Evolutionary conservation across 2,797 vertebrate species (phyloP).

Genomic region (Xenopus petersii): DNA sequence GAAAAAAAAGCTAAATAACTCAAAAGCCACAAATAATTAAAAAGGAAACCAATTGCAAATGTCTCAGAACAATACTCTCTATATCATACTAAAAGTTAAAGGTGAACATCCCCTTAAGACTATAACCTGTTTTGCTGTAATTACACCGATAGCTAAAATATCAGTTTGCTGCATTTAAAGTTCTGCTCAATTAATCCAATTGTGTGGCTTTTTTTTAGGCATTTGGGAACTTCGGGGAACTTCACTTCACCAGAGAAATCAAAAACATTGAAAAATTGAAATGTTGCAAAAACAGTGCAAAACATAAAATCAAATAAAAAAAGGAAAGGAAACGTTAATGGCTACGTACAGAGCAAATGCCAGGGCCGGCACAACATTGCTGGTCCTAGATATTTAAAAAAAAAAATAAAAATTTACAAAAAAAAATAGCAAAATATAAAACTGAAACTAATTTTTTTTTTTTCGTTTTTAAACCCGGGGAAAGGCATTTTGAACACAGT

Average conservation of each 20-base stretch:
- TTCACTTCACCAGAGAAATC: conserved; percentile 92
- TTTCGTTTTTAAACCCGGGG: conserved; percentile 76
- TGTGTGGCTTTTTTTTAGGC: neutral
- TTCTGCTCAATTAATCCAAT: too few relatives aligned
- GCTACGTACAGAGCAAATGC: conserved; percentile 83
- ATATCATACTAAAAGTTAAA: too few relatives aligned
- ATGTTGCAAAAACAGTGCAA: conserved; percentile 98
- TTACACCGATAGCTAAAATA: too few relatives aligned
- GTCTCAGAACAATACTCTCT: too few relatives aligned
- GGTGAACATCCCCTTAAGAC: too few relatives aligned
- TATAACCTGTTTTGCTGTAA: too few relatives aligned
- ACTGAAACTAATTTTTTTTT: conserved; percentile 76
- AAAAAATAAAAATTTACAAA: conserved; percentile 63
- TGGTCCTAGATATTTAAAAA: conserved; percentile 88
- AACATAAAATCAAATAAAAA: conserved; percentile 95
- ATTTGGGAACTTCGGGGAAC: conserved; percentile 56
- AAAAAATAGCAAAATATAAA: conserved; percentile 91
- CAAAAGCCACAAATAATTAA: too few relatives aligned
- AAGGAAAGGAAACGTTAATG: conserved; percentile 87
- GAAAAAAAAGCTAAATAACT: too few relatives aligned
- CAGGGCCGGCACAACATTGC: conserved; percentile 83
- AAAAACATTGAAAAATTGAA: conserved; percentile 90
- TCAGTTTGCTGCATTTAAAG: too few relatives aligned
- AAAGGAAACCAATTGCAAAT: too few relatives aligned
- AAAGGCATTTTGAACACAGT: conserved; percentile 81